Evolutionary conservation across 2,797 vertebrate species (phyloP).

Genomic region (Myotis daubentonii): DNA sequence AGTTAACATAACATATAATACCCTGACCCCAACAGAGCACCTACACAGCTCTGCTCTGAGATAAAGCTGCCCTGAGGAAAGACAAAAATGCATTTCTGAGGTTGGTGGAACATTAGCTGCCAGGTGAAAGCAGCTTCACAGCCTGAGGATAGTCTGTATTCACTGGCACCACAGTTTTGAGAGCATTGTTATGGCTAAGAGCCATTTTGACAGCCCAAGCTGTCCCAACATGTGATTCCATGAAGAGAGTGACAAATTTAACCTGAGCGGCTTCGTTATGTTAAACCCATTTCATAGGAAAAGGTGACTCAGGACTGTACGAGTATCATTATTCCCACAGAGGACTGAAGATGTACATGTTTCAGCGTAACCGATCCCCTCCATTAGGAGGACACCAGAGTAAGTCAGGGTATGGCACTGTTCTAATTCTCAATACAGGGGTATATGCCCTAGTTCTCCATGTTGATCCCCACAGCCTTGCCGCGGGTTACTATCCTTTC

Average conservation of each 20-base stretch:
- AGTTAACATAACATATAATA: not conserved
- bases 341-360: not conserved
- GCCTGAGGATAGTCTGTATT: accelerated
- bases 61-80: not conserved
- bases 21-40: accelerated
- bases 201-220: not conserved
- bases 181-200: not conserved
- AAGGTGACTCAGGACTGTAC: not conserved
- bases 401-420: not conserved
- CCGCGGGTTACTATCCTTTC: not conserved
- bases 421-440: not conserved
- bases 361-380: not conserved
- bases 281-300: not conserved
- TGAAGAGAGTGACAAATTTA: not conserved
- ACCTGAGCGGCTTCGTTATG: not conserved
- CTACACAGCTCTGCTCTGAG: not conserved
- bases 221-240: not conserved
- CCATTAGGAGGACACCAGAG: not conserved
- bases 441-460: not conserved
- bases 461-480: not conserved
- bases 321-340: not conserved
- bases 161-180: not conserved
- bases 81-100: not conserved
- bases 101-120: not conserved
- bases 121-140: not conserved